Evolutionary conservation across 2,797 vertebrate species (phyloP).

Genomic region (Spinus pinus): DNA sequence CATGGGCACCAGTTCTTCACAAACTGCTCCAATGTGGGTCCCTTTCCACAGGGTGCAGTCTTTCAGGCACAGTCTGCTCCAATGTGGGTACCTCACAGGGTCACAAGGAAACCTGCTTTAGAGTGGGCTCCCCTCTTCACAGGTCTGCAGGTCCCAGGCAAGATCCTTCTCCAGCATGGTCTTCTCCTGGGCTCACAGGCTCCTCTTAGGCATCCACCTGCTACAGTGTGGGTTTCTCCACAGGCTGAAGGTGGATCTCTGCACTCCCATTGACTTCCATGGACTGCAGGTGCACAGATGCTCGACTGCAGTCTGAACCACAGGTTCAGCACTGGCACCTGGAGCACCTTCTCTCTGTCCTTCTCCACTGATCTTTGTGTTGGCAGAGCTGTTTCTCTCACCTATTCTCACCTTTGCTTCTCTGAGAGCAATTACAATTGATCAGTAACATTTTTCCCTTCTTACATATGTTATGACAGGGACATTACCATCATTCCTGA

Average conservation of each 20-base stretch:
- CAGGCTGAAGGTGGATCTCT: fast-evolving
- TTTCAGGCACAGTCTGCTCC: not conserved
- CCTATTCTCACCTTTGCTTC: not conserved
- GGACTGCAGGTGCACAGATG: not conserved
- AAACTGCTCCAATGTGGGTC: not conserved
- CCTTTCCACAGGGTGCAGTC: fast-evolving
- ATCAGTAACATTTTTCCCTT: not conserved
- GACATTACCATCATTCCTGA: not conserved
- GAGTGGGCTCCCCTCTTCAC: fast-evolving
- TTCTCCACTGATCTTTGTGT: not conserved
- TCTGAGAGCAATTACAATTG: not conserved
- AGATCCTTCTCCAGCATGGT: not conserved
- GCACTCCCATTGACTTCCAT: no score
- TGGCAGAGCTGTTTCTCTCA: not conserved
- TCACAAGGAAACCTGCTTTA: not conserved
- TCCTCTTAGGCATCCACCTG: not conserved
- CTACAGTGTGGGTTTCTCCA: not conserved
- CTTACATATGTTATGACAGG: not conserved
- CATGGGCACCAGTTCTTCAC: not conserved
- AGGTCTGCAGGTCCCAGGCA: not conserved
- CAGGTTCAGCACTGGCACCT: fast-evolving
- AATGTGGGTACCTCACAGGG: no score
- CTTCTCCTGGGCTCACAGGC: not conserved
- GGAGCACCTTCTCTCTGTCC: not conserved
- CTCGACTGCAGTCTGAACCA: not conserved